A percentile compares a stretch with the other conserved stretches of the same genome.
phyloP scores from a whole-genome alignment of 2,113 vertebrate genomes.

The Tragulus kanchil region DNA sequence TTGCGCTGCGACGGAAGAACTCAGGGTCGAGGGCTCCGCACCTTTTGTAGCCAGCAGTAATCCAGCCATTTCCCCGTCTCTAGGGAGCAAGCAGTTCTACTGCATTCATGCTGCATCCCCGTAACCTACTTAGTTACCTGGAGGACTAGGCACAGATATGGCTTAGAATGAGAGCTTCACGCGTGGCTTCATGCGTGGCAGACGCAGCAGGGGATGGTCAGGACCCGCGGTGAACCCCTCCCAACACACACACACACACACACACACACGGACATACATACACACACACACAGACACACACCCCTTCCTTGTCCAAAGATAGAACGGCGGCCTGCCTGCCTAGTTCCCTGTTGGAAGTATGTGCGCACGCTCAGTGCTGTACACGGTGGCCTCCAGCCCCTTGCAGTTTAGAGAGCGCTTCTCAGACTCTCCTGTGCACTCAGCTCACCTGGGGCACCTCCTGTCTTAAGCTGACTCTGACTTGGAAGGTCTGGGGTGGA shows the following conservation, averaged over 20 bases:
- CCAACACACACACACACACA: not conserved
- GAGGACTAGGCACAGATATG: not conserved
- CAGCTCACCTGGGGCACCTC: not conserved
- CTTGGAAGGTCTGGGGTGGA: not conserved
- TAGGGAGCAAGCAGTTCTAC: fast-evolving
- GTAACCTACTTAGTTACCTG: not conserved
- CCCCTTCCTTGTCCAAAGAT: not conserved
- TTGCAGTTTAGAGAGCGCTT: not conserved
- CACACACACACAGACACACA: not conserved
- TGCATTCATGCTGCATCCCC: not conserved
- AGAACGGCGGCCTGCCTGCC: not conserved
- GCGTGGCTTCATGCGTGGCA: not conserved
- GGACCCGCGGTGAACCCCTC: not conserved
- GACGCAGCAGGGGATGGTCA: not conserved
- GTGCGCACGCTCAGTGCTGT: not conserved
- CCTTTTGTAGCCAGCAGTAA: not conserved
- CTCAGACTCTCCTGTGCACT: fast-evolving
- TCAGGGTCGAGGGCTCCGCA: not conserved
- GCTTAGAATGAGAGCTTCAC: not conserved
- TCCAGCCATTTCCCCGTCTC: not conserved
- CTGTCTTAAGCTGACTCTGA: not conserved
- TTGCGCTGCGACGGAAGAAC: fast-evolving
- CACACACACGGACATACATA: too few relatives aligned
- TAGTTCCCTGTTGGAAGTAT: not conserved
- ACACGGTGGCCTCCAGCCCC: not conserved